Conservation (phyloP, 2,797 vertebrate genomes). For the Echeneis naucrates region DNA sequence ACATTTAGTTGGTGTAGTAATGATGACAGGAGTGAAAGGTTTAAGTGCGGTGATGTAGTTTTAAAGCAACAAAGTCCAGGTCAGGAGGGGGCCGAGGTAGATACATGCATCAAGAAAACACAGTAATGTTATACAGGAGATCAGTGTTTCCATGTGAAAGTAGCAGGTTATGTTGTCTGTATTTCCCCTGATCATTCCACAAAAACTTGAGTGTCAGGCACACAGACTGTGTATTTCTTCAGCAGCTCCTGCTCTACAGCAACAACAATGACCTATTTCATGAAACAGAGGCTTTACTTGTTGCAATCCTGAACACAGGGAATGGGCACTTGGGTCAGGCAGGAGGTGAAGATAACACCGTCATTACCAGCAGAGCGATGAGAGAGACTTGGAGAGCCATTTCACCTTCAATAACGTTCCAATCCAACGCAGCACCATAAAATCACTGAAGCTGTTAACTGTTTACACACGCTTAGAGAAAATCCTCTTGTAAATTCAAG, state of each 20-base stretch:
- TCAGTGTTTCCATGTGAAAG: no score
- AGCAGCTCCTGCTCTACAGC: conserved; percentile 19
- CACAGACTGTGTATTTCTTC: conserved; percentile 2
- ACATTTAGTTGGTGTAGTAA: no score
- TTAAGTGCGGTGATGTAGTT: no score
- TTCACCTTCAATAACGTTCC: conserved; percentile 10
- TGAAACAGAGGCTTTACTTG: conserved; percentile 30
- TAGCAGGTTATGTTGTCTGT: no score
- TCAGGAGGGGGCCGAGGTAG: no score
- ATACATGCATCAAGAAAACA: no score
- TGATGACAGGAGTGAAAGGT: no score
- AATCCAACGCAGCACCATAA: not conserved
- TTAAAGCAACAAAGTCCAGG: no score
- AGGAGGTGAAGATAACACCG: conserved; percentile 41
- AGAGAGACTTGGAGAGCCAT: not conserved
- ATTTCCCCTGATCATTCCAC: no score
- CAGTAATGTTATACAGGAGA: no score
- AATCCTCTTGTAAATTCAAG: not conserved
- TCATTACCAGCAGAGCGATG: conserved; percentile 44
- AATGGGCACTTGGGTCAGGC: conserved; percentile 30
- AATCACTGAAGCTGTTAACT: conserved; percentile 11
- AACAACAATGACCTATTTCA: conserved; percentile 38
- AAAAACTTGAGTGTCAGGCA: not conserved
- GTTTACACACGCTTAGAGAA: conserved; percentile 3
- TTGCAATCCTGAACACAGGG: conserved; percentile 26